Percentiles rank a stretch among this genome's conserved stretches.
Conservation (phyloP, 2,888 invertebrate genomes). For the Axea sp. region DNA sequence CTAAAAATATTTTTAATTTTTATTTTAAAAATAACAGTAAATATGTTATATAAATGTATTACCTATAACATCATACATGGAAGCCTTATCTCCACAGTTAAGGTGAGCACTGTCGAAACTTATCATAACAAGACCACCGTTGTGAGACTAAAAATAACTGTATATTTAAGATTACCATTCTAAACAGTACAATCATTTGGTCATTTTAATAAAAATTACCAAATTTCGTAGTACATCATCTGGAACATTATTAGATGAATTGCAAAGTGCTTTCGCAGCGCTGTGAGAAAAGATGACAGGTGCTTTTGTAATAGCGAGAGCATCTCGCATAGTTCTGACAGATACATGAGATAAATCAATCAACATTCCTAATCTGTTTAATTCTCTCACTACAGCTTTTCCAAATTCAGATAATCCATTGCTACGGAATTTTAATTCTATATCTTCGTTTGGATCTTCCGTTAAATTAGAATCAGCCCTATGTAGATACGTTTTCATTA, state of each 20-base stretch:
- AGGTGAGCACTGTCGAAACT: conserved; percentile 84
- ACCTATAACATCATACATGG: conserved; percentile 83
- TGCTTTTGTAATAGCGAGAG: conserved; percentile 82
- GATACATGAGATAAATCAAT: conserved; percentile 85
- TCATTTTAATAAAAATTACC: conserved; percentile 70
- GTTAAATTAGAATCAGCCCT: conserved; percentile 79
- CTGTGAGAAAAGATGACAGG: conserved; percentile 85
- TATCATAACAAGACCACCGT: conserved; percentile 85
- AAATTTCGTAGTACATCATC: conserved; percentile 81
- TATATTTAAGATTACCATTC: too few relatives aligned
- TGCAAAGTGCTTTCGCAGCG: conserved; percentile 83
- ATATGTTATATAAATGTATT: conserved; percentile 52
- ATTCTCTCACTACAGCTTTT: conserved; percentile 83
- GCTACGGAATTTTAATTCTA: conserved; percentile 75
- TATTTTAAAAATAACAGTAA: neutral
- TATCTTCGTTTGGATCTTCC: conserved; percentile 77
- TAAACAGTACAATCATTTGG: too few relatives aligned
- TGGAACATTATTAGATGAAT: conserved; percentile 82
- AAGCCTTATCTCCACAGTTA: conserved; percentile 82
- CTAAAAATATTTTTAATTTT: conserved; percentile 68
- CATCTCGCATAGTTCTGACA: conserved; percentile 83
- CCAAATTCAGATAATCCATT: conserved; percentile 76
- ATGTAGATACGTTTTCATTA: conserved; percentile 5
- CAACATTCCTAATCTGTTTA: conserved; percentile 86
- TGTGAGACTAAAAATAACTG: conserved; percentile 82